These are phyloP conservation scores for Falco peregrinus DNA, from an alignment of 2,797 vertebrate species.

Conservation along the genomic window DNA sequence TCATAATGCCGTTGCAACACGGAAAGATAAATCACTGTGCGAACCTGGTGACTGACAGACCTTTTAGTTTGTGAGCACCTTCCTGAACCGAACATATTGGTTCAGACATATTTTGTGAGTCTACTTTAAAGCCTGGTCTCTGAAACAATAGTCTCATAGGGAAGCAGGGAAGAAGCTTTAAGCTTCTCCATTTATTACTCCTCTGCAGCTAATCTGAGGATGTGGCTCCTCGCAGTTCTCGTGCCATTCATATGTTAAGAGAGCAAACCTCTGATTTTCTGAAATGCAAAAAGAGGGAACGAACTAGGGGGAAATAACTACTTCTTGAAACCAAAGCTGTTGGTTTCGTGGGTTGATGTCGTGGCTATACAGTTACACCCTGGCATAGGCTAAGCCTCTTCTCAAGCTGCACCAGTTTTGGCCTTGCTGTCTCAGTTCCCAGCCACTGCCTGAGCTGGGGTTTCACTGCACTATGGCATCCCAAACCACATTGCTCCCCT, in stretches of 20 bases:
- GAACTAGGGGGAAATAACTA: not conserved
- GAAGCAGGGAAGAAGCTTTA: not conserved
- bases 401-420: not conserved
- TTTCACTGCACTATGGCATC: not conserved
- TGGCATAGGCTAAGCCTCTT: not conserved
- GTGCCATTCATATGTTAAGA: not conserved
- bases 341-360: not conserved
- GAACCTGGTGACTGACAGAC: conserved; percentile 11
- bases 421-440: not conserved
- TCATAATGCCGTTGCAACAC: not conserved
- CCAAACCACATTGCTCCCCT: not conserved
- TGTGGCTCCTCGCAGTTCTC: not conserved
- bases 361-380: not conserved
- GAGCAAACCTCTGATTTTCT: not conserved
- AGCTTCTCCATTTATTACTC: not conserved
- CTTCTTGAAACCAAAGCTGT: not conserved
- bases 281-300: not conserved
- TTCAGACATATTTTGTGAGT: not conserved
- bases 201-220: not conserved
- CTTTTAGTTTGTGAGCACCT: not conserved
- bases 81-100: not conserved
- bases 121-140: not conserved
- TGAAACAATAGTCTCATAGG: not conserved
- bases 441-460: not conserved
- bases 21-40: conserved; percentile 13